phyloP scores from a whole-genome alignment of 2,113 vertebrate genomes.

The Scomber scombrus region DNA sequence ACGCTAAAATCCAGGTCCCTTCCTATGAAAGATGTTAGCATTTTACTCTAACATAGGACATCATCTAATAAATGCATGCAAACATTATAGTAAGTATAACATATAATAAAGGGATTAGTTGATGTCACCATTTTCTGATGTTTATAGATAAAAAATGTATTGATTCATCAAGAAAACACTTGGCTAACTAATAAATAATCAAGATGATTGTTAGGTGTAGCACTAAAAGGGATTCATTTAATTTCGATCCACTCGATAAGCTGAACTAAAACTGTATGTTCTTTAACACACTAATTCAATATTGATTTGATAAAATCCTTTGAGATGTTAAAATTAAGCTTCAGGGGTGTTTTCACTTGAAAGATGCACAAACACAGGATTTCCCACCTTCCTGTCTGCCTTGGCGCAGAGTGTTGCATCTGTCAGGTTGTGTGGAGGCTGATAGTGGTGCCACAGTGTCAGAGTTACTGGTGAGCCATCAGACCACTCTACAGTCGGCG shows the following conservation, averaged over 20 bases:
- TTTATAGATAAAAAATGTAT: background rate
- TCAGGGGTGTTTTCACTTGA: background rate
- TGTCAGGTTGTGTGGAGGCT: constrained; percentile 84
- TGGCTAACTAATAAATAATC: background rate
- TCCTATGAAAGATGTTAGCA: constrained; percentile 77
- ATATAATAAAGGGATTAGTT: background rate
- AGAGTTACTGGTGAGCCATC: constrained; percentile 87
- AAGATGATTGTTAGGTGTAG: background rate
- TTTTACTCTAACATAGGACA: background rate
- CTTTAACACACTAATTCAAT: too few relatives aligned
- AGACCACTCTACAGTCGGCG: constrained; percentile 88
- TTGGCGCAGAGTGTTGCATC: constrained; percentile 86
- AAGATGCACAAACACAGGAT: background rate
- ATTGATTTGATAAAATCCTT: too few relatives aligned
- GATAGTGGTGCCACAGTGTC: constrained; percentile 89
- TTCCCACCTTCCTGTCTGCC: constrained; percentile 86
- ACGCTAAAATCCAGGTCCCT: constrained; percentile 88
- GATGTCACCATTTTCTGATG: background rate
- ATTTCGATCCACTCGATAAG: too few relatives aligned
- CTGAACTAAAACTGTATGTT: too few relatives aligned
- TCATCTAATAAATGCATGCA: background rate
- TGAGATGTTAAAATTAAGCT: background rate
- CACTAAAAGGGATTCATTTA: too few relatives aligned
- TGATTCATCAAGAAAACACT: background rate
- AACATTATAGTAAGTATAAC: background rate